phyloP scores from a whole-genome alignment of 2,113 vertebrate genomes.

The Panurus biarmicus region DNA sequence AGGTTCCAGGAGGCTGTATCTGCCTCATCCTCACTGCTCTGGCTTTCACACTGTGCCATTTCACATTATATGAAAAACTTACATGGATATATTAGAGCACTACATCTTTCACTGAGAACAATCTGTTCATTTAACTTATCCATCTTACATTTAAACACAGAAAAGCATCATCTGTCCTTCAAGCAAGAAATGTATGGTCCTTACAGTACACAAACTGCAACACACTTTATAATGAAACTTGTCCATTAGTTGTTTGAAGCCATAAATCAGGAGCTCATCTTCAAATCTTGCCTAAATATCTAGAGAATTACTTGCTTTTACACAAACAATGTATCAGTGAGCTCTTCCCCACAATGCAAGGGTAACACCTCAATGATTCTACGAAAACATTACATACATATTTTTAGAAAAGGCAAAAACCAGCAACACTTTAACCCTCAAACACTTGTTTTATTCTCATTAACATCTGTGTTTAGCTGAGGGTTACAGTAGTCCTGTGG shows the following conservation, averaged over 20 bases:
- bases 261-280: background rate
- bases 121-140: background rate
- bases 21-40: background rate
- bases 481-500: background rate
- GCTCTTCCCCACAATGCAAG: background rate
- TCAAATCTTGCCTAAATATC: background rate
- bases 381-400: background rate
- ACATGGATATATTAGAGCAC: background rate
- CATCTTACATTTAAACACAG: background rate
- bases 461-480: background rate
- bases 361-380: background rate
- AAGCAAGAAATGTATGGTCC: background rate
- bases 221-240: background rate
- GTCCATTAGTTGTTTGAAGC: background rate
- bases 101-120: background rate
- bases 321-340: background rate
- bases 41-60: background rate
- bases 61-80: background rate
- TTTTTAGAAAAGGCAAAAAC: background rate
- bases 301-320: background rate
- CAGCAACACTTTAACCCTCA: background rate
- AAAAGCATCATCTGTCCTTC: background rate
- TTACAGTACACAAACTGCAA: background rate
- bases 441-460: background rate
- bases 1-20: background rate